Percentiles rank a stretch among this genome's conserved stretches.
These are phyloP conservation scores for Athalia rosae DNA, from an alignment of 2,888 invertebrate species.

Conservation along the genomic window DNA sequence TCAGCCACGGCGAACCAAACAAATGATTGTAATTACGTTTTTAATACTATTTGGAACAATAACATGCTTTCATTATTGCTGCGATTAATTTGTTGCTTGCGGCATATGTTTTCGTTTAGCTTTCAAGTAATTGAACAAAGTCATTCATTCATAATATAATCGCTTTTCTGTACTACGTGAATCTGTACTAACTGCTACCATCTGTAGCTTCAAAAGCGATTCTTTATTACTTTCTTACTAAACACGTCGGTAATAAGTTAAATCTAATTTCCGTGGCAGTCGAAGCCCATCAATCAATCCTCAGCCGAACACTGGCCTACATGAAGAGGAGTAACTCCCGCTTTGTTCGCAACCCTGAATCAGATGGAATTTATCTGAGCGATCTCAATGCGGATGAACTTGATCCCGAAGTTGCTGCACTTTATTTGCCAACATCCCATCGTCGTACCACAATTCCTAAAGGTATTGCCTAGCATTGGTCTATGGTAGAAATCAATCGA, in stretches of 20 bases:
- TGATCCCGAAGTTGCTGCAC: conserved; percentile 93
- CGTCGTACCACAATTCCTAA: conserved; percentile 67
- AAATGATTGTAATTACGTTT: conserved; percentile 64
- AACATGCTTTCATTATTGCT: conserved; percentile 11
- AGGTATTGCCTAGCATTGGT: conserved; percentile 60
- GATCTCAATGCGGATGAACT: conserved; percentile 92
- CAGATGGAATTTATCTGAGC: conserved; percentile 92
- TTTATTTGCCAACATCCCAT: conserved; percentile 86
- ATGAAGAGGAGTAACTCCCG: conserved; percentile 85
- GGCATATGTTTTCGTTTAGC: no score
- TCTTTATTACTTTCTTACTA: conserved; percentile 55
- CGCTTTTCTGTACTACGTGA: no score
- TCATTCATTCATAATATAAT: no score
- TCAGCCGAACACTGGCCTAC: conserved; percentile 94
- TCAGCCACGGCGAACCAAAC: conserved; percentile 57
- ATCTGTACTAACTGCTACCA: no score
- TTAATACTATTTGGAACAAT: neutral
- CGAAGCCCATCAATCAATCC: conserved; percentile 81
- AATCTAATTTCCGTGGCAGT: conserved; percentile 64
- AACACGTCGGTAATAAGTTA: conserved; percentile 54
- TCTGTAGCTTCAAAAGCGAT: neutral
- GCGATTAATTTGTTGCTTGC: neutral
- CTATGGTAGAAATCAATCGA: neutral
- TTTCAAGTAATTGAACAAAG: no score
- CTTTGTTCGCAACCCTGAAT: conserved; percentile 78